phyloP scores from a whole-genome alignment of 2,797 vertebrate species.

The Sebastes iracundus region DNA sequence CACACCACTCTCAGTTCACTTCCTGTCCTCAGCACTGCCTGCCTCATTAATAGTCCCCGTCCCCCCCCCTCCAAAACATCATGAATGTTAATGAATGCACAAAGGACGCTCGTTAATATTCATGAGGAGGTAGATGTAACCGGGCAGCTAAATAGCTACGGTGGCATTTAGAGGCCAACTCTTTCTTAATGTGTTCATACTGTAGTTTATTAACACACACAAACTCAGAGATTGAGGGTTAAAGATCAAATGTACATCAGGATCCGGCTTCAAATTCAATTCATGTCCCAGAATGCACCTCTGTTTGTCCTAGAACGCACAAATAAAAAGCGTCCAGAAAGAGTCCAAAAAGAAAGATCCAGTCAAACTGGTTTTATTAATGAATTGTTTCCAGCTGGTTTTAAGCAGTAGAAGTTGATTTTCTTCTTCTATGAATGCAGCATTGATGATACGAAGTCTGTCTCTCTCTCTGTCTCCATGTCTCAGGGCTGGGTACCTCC shows the following conservation, averaged over 20 bases:
- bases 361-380: too few relatives aligned
- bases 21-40: background rate
- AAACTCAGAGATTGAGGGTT: background rate
- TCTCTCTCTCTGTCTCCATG: background rate
- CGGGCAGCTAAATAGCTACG: background rate
- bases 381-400: background rate
- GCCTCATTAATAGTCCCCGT: slow-evolving; percentile 50
- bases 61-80: background rate
- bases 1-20: slow-evolving; percentile 8
- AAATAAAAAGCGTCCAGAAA: too few relatives aligned
- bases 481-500: slow-evolving; percentile 93
- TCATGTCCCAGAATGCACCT: background rate
- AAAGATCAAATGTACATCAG: background rate
- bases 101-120: slow-evolving; percentile 47
- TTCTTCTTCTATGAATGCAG: background rate
- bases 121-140: slow-evolving; percentile 38
- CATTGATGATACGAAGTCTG: background rate
- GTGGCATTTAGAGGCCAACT: slow-evolving; percentile 51
- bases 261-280: background rate
- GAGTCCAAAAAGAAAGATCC: too few relatives aligned
- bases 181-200: slow-evolving; percentile 25
- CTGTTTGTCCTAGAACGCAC: background rate
- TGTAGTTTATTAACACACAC: background rate
- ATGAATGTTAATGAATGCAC: slow-evolving; percentile 62
- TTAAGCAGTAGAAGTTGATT: background rate